phyloP scores from a whole-genome alignment of 2,113 vertebrate genomes.

The Cyprinus carpio region DNA sequence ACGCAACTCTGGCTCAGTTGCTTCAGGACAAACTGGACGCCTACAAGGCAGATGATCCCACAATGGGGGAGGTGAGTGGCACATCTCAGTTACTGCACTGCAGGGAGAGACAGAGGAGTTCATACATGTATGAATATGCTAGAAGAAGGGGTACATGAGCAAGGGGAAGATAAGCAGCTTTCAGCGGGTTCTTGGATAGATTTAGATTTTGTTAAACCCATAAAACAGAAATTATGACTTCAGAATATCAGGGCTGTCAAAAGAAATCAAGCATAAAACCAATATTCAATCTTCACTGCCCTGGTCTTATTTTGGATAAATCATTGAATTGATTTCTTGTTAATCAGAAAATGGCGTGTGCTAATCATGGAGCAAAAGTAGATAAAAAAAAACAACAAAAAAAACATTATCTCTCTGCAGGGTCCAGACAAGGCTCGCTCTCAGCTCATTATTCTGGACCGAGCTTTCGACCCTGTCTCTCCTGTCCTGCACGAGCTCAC shows the following conservation, averaged over 20 bases:
- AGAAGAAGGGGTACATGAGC: neutral
- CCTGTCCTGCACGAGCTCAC: constrained; percentile 93
- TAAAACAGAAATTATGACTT: neutral
- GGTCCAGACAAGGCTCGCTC: constrained; percentile 95
- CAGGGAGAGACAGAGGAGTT: neutral
- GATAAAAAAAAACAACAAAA: too few species aligned
- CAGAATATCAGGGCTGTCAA: neutral
- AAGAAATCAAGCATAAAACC: neutral
- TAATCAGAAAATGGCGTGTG: neutral
- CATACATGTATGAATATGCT: neutral
- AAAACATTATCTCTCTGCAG: constrained; percentile 71
- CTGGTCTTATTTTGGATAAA: neutral
- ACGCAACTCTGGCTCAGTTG: constrained; percentile 91
- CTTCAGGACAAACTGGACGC: constrained; percentile 96
- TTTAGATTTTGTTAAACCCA: neutral
- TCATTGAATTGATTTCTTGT: neutral
- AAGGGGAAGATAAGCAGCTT: neutral
- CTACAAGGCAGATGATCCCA: constrained; percentile 96
- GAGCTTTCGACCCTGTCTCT: constrained; percentile 89
- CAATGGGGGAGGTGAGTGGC: constrained; percentile 90
- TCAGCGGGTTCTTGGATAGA: neutral
- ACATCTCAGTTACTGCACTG: neutral
- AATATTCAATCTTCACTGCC: neutral
- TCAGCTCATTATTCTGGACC: constrained; percentile 95
- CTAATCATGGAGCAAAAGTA: neutral